Percentiles rank a stretch among this genome's conserved stretches.
phyloP scores from a whole-genome alignment of 2,113 vertebrate genomes.

The Lathamus discolor region DNA sequence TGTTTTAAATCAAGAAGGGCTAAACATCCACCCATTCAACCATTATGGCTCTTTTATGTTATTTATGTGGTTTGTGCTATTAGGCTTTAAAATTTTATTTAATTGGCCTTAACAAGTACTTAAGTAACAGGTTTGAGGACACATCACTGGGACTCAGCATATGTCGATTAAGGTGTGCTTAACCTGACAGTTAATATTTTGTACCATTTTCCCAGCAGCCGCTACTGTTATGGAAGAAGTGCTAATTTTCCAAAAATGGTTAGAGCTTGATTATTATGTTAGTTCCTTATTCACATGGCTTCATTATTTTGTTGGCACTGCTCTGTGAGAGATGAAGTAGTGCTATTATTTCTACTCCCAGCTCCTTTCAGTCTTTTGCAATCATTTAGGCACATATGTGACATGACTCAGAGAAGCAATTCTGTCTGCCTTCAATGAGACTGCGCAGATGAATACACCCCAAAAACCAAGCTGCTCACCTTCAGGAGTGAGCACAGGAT shows the following conservation, averaged over 20 bases:
- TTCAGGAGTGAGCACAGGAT: not conserved
- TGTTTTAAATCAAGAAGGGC: conserved; percentile 74
- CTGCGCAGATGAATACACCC: not conserved
- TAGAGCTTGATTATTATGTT: conserved; percentile 43
- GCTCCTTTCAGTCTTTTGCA: conserved; percentile 37
- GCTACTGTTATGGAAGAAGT: conserved; percentile 27
- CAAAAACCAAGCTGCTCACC: not conserved
- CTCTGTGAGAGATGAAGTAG: conserved; percentile 40
- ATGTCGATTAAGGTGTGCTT: conserved; percentile 65
- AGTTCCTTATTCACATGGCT: conserved; percentile 42
- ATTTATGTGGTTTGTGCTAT: conserved; percentile 54
- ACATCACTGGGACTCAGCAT: conserved; percentile 35
- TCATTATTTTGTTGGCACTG: conserved; percentile 37
- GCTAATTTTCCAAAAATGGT: conserved; percentile 50
- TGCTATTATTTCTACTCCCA: conserved; percentile 52
- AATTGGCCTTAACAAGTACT: conserved; percentile 68
- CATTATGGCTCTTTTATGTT: conserved; percentile 60
- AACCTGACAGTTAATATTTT: conserved; percentile 54
- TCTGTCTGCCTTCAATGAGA: not conserved
- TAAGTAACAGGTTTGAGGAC: conserved; percentile 50
- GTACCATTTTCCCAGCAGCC: conserved; percentile 47
- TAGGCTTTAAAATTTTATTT: conserved; percentile 70
- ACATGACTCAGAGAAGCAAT: conserved; percentile 31
- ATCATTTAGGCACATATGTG: conserved; percentile 4
- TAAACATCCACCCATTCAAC: conserved; percentile 67